Conservation (phyloP, 2,797 vertebrate species). For the Pseudocheirus occidentalis region DNA sequence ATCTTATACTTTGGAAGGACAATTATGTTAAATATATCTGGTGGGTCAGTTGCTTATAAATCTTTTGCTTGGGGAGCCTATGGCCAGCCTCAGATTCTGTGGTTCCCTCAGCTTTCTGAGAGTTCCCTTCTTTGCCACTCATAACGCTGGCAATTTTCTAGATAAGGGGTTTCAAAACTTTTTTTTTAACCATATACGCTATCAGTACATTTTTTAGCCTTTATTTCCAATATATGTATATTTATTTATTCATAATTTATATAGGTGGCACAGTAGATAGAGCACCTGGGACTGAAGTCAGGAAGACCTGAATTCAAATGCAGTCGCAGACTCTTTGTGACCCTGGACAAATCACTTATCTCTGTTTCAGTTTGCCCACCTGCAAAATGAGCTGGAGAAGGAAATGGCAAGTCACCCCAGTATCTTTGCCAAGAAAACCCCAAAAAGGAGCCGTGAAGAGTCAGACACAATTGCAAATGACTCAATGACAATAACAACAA, state of each 20-base stretch:
- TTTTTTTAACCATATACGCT: background rate
- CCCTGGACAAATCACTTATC: background rate
- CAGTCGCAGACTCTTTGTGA: background rate
- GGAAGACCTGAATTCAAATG: background rate
- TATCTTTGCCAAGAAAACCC: background rate
- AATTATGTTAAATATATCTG: background rate
- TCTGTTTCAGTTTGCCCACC: background rate
- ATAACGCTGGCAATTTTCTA: background rate
- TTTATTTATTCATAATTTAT: background rate
- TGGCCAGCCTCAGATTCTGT: background rate
- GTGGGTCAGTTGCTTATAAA: background rate
- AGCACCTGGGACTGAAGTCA: background rate
- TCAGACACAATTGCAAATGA: background rate
- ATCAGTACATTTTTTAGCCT: no score
- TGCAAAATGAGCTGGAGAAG: background rate
- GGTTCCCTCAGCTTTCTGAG: background rate
- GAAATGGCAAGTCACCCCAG: background rate
- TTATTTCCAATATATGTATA: no score
- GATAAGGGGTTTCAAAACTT: background rate
- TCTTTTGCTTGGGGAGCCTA: background rate
- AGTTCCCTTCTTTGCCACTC: background rate
- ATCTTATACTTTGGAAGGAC: background rate
- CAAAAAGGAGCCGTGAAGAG: background rate
- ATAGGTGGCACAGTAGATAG: background rate
- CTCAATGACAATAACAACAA: background rate